These are phyloP conservation scores for Tupaia chinensis DNA, from an alignment of 2,113 vertebrate genomes.

Conservation along the genomic window DNA sequence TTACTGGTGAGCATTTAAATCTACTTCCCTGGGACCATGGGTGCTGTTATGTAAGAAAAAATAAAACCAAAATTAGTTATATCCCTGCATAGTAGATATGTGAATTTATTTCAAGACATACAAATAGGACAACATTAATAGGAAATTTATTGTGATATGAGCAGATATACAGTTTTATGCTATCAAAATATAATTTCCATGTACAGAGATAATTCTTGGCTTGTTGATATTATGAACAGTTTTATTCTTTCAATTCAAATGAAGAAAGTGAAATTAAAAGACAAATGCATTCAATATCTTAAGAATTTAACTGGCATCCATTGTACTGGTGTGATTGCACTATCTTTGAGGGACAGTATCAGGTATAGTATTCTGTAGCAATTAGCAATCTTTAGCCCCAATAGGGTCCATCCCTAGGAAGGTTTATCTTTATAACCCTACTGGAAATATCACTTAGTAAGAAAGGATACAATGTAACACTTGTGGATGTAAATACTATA, in stretches of 20 bases:
- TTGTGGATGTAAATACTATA: neutral
- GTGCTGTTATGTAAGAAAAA: neutral
- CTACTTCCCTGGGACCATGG: neutral
- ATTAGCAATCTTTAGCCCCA: neutral
- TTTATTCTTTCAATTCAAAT: neutral
- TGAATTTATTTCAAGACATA: neutral
- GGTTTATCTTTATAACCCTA: neutral
- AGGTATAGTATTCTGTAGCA: rapidly evolving
- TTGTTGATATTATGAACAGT: neutral
- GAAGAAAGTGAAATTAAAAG: neutral
- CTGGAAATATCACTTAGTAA: neutral
- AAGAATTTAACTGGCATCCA: neutral
- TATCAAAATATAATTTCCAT: neutral
- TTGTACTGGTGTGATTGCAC: neutral
- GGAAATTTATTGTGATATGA: neutral
- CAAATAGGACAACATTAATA: neutral
- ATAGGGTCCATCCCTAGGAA: neutral
- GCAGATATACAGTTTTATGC: rapidly evolving
- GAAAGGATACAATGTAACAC: neutral
- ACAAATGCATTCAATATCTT: neutral
- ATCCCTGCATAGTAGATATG: neutral
- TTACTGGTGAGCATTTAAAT: neutral
- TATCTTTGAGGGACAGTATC: neutral
- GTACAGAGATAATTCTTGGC: neutral
- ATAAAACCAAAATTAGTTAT: neutral